Percentiles rank a stretch among this genome's conserved stretches.
Evolutionary conservation across 2,888 invertebrate species (phyloP).

Genomic region (Nymphalis c-album): DNA sequence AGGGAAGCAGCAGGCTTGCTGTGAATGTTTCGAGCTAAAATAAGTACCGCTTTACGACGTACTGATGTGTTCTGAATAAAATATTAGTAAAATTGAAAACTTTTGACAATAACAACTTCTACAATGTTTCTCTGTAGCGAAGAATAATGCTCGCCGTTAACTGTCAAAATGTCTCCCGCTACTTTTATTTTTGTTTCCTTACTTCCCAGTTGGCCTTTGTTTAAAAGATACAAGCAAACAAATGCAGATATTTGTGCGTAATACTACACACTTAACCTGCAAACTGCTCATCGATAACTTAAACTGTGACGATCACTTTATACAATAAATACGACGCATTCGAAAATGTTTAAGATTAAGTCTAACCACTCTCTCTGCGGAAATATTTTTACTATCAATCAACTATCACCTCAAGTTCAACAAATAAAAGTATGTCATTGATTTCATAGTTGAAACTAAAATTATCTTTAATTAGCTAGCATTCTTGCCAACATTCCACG

Average conservation of each 20-base stretch:
- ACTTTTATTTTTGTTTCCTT: slow-evolving; percentile 22
- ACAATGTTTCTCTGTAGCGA: slow-evolving; percentile 20
- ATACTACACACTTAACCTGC: slow-evolving; percentile 1
- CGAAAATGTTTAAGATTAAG: no score
- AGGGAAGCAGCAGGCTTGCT: no score
- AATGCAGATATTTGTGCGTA: neutral
- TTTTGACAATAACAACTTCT: slow-evolving; percentile 18
- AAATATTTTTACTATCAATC: no score
- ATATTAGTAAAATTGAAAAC: slow-evolving; percentile 22
- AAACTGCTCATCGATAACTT: neutral
- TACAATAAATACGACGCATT: neutral
- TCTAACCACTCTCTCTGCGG: no score
- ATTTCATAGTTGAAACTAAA: no score
- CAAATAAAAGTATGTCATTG: no score
- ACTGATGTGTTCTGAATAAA: slow-evolving; percentile 5
- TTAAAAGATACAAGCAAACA: neutral
- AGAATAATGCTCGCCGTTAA: slow-evolving; percentile 25
- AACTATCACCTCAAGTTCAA: no score
- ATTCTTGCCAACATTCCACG: no score
- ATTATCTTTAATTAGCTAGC: no score
- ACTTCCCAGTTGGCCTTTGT: slow-evolving; percentile 13
- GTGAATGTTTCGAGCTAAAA: no score
- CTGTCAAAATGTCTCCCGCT: slow-evolving; percentile 22
- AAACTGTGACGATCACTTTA: neutral
- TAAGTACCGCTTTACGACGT: no score